A percentile compares a stretch with the other conserved stretches of the same genome.
Evolutionary conservation across 2,888 invertebrate genomes (phyloP).

Genomic region (Scaeva pyrastri): DNA sequence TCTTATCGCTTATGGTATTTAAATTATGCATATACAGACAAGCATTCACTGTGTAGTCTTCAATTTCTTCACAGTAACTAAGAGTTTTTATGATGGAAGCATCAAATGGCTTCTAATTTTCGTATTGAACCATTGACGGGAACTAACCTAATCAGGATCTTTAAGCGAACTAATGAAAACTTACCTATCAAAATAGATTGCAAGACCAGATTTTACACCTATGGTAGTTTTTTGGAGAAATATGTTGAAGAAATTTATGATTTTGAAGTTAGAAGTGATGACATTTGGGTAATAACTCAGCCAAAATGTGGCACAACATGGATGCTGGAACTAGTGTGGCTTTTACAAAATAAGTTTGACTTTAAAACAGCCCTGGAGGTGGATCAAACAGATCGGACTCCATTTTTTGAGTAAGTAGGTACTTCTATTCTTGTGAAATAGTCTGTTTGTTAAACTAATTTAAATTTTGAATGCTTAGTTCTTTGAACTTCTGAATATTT

Average conservation of each 20-base stretch:
- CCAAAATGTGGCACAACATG: constrained; percentile 81
- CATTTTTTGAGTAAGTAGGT: constrained; percentile 80
- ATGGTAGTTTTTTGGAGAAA: neutral
- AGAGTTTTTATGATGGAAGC: no score
- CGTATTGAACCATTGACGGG: constrained; percentile 59
- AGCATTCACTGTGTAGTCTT: no score
- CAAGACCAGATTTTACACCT: no score
- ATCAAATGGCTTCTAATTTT: neutral
- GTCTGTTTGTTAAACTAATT: no score
- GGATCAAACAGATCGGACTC: constrained; percentile 78
- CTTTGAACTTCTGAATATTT: no score
- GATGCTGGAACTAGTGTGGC: constrained; percentile 79
- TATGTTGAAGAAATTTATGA: constrained; percentile 74
- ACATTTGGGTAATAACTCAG: constrained; percentile 81
- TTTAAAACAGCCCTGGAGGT: constrained; percentile 78
- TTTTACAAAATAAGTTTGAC: constrained; percentile 78
- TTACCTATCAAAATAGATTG: neutral
- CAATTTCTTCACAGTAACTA: no score
- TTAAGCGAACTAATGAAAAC: neutral
- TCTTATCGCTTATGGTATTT: no score
- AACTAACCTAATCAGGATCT: constrained; percentile 3
- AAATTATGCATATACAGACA: no score
- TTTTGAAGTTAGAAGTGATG: constrained; percentile 79
- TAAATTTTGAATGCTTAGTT: no score
- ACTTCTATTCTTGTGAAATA: no score